Conservation (phyloP, 2,888 invertebrate species). For the Dendrolimus pini region DNA sequence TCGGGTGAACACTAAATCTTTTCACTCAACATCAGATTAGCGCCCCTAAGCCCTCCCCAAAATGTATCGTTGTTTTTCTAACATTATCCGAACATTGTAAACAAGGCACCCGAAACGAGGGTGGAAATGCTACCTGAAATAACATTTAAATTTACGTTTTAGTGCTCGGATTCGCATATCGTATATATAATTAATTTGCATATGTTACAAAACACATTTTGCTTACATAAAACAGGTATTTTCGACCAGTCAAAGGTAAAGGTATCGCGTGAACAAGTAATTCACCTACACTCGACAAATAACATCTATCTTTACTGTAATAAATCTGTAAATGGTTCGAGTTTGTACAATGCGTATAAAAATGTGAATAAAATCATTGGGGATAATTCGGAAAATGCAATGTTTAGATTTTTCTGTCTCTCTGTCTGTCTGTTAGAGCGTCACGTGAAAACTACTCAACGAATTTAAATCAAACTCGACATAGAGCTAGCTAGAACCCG, state of each 20-base stretch:
- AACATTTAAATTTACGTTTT: constrained; percentile 32
- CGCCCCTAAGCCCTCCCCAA: constrained; percentile 40
- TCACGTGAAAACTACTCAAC: too few relatives aligned
- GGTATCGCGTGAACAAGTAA: too few relatives aligned
- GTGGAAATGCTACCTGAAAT: constrained; percentile 38
- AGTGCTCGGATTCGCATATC: constrained; percentile 13
- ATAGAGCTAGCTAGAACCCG: too few relatives aligned
- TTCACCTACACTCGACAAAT: too few relatives aligned
- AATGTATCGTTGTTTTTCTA: constrained; percentile 59
- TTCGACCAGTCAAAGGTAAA: background rate
- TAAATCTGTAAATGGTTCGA: too few relatives aligned
- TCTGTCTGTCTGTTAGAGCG: too few relatives aligned
- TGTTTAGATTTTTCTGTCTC: too few relatives aligned
- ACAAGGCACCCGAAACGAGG: constrained; percentile 32
- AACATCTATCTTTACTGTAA: too few relatives aligned
- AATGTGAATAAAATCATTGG: too few relatives aligned
- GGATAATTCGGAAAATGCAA: too few relatives aligned
- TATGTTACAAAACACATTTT: constrained; percentile 1
- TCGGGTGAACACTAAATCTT: constrained; percentile 59
- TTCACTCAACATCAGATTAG: constrained; percentile 66
- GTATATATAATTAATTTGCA: constrained; percentile 19
- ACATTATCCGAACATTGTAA: constrained; percentile 55
- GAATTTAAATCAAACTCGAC: too few relatives aligned
- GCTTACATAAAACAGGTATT: background rate
- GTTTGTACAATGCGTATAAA: too few relatives aligned